Percentiles rank a stretch among this genome's conserved stretches.
phyloP scores from a whole-genome alignment of 1,140 invertebrate species.

The Pachyrhynchus sulphureomaculatus region DNA sequence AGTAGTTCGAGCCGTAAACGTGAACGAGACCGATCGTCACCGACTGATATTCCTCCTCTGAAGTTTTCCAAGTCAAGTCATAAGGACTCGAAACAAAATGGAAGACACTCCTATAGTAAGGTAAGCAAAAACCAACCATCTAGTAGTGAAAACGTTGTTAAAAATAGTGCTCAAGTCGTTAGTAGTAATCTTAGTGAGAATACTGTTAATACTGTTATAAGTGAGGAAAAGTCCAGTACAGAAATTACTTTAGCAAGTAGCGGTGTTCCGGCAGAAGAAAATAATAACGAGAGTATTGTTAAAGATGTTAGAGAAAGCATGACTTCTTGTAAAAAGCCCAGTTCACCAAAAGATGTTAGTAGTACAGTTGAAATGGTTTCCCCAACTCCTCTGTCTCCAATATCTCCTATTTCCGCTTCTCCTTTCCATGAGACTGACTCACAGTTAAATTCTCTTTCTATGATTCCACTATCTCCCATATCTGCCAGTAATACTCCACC shows the following conservation, averaged over 20 bases:
- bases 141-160: slow-evolving; percentile 20
- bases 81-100: slow-evolving; percentile 46
- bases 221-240: neutral
- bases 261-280: slow-evolving; percentile 7
- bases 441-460: neutral
- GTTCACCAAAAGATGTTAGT: slow-evolving; percentile 11
- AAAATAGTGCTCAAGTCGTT: slow-evolving; percentile 26
- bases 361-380: slow-evolving; percentile 14
- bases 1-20: slow-evolving; percentile 42
- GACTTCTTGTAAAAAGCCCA: neutral
- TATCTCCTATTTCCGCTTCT: neutral
- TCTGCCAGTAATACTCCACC: neutral
- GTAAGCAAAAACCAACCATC: slow-evolving; percentile 42
- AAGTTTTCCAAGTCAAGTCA: slow-evolving; percentile 33
- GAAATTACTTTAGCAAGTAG: neutral
- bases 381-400: slow-evolving; percentile 4
- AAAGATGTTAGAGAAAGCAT: neutral
- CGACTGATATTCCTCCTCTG: slow-evolving; percentile 11
- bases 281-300: neutral
- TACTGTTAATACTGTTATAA: neutral
- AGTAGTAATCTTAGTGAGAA: neutral
- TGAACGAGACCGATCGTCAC: slow-evolving; percentile 40
- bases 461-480: neutral
- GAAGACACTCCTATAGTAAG: slow-evolving; percentile 47
- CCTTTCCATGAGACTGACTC: neutral